Evolutionary conservation across 2,113 vertebrate species (phyloP), one percentile per base, ranked within the genome.

Genomic region (Planiliza haematocheilus): DNA sequence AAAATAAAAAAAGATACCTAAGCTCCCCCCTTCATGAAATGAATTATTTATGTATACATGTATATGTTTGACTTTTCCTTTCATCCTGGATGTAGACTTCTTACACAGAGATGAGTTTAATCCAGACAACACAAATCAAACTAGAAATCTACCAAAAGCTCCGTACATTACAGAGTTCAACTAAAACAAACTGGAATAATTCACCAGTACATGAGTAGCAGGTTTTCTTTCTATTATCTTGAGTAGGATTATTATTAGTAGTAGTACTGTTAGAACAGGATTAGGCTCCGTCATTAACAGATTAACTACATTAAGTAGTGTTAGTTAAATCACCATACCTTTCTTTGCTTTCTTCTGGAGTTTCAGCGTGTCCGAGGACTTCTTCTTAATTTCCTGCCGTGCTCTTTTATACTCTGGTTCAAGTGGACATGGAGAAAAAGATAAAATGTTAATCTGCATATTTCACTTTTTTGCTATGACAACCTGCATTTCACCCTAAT

Each of bases 301-400:
- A 59, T 46, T 16, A 55, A 36, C n/a, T n/a, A 10, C 1, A 42
- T 30, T 34, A 48, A 21, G 52, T 7, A 24, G 0, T 10, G 7
- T 52, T 58, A 55, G 24, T 67, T 30, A n/a, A 45, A 16, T 43
- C 13, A 14, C 10, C 39, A 3, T 91, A 99, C 97, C 97, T 97
- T 99, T 99, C 81, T 97, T 96, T 0, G 97, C 97, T 74, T 98
- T 99, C 88, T 99, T 99, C 90, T 99, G 97, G 56, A 99, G 96
- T 82, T 98, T 98, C 80, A 99, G 90, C 0, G 97, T 99, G 92
- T 99, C 97, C 0, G 97, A 98, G 1, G 97, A 97, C 81, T 98
- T 99, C 78, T 98, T 99, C 92, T 99, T 99, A 77, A 99, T 99
- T 89, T 99, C 97, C 0, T 99, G 96, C 8, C 97, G 95, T 34